These are phyloP conservation scores for Nibea albiflora DNA, from an alignment of 2,113 vertebrate genomes.

Conservation along the genomic window DNA sequence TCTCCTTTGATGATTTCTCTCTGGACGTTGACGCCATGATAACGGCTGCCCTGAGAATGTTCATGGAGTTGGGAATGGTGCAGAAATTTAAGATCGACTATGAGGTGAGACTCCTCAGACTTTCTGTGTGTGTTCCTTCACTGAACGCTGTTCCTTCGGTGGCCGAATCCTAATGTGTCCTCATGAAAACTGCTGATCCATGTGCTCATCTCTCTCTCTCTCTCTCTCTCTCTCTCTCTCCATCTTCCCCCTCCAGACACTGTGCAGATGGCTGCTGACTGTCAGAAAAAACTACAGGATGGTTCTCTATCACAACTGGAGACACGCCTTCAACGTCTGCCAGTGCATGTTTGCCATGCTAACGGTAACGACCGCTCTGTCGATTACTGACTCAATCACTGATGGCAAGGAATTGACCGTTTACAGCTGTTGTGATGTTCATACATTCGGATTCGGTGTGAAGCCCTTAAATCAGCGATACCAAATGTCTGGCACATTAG, in stretches of 20 bases:
- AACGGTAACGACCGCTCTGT: conserved; percentile 86
- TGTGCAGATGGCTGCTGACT: conserved; percentile 98
- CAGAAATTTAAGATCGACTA: conserved; percentile 99
- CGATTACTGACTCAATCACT: not conserved
- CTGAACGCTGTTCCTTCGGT: conserved; percentile 5
- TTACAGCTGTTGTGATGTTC: not conserved
- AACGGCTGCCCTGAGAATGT: conserved; percentile 96
- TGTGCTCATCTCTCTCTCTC: conserved; percentile 35
- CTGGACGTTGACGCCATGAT: conserved; percentile 98
- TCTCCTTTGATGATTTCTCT: conserved; percentile 99
- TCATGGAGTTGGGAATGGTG: conserved; percentile 98
- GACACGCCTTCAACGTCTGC: conserved; percentile 98
- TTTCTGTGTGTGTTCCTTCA: not conserved
- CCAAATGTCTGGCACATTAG: not conserved
- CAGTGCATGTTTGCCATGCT: conserved; percentile 99
- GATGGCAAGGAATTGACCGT: not conserved
- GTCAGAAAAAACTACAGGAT: conserved; percentile 99
- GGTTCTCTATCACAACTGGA: conserved; percentile 99
- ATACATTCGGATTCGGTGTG: not conserved
- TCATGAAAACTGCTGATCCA: conserved; percentile 28
- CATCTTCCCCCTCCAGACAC: conserved; percentile 85
- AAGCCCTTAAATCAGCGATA: not conserved
- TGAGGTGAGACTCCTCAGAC: conserved; percentile 86
- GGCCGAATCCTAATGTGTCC: not conserved
- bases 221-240: conserved; percentile 35